Evolutionary conservation across 2,888 invertebrate species (phyloP), one percentile per base, ranked within the genome.

Genomic region (Reticulitermes lucifugus): DNA sequence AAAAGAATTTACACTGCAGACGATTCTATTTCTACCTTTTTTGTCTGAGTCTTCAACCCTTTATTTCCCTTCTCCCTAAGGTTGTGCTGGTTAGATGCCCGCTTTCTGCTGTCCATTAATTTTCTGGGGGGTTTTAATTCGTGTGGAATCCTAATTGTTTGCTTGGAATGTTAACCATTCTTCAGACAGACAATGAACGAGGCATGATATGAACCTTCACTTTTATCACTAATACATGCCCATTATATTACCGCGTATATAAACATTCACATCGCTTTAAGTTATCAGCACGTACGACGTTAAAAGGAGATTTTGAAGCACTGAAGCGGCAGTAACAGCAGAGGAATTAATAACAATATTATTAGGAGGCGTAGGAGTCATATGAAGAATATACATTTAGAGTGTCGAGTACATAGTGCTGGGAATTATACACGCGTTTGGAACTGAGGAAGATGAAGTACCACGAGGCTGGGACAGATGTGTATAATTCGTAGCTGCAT

Each of bases 1-100:
- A 81, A 81, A 81, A 81, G 81, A 81, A 81, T 81, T 81, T 70
- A 81, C 81, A 81, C 46, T 70, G n/a, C 65, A 55, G 35, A 59
- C 35, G 60, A 60, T 80, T 60, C 60, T 80, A 80, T 73, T 73
- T 73, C 14, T 35, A 59, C 59, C 35, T 59, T 80, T 80, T 55
- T 80, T 80, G n/a, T 65, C 25, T 65, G 65, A 25, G 25, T n/a
- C 43, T 81, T 81, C 81, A 81, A 81, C 81, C 81, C 81, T 81
- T 81, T 81, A 29, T 46, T 25, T 25, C 79, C 79, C 35, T 35
- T 71, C 14, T 41, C 41, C 41, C 41, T 21, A 41, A 41, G 29
- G 73, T 21, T 41, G 71, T 9, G 71, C 35, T 71, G 35, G 71
- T 71, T 71, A 71, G 60, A 60, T 60, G 12, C 60, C 6, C 21